phyloP scores from a whole-genome alignment of 2,113 vertebrate genomes.

The Bubo scandiacus region DNA sequence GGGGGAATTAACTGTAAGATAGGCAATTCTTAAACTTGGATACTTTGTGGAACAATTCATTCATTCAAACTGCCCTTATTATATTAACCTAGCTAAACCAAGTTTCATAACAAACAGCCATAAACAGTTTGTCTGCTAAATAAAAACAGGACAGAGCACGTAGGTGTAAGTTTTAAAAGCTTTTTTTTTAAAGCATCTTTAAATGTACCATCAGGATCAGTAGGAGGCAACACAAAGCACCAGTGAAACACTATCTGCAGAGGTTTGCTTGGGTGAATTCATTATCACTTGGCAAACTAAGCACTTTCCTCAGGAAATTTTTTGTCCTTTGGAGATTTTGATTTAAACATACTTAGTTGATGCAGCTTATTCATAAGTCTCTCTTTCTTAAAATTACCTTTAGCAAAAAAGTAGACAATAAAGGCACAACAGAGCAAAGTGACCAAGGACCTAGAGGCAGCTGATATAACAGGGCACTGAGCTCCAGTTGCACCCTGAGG shows the following conservation, averaged over 20 bases:
- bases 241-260: neutral
- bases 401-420: neutral
- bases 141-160: neutral
- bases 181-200: neutral
- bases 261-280: neutral
- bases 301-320: neutral
- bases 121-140: neutral
- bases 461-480: neutral
- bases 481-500: neutral
- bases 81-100: neutral
- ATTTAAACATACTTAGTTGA: neutral
- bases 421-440: neutral
- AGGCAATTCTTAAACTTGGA: neutral
- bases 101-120: neutral
- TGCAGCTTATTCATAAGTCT: neutral
- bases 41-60: neutral
- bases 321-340: conserved; percentile 1
- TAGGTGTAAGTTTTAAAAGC: neutral
- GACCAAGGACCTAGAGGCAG: neutral
- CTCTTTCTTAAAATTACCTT: conserved; percentile 10
- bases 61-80: neutral
- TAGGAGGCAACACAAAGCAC: neutral
- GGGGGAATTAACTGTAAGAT: neutral
- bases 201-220: neutral
- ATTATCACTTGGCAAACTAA: neutral